Percentiles rank a stretch among this genome's conserved stretches.
phyloP scores from a whole-genome alignment of 2,888 invertebrate genomes.

The Eubasilissa splendida region DNA sequence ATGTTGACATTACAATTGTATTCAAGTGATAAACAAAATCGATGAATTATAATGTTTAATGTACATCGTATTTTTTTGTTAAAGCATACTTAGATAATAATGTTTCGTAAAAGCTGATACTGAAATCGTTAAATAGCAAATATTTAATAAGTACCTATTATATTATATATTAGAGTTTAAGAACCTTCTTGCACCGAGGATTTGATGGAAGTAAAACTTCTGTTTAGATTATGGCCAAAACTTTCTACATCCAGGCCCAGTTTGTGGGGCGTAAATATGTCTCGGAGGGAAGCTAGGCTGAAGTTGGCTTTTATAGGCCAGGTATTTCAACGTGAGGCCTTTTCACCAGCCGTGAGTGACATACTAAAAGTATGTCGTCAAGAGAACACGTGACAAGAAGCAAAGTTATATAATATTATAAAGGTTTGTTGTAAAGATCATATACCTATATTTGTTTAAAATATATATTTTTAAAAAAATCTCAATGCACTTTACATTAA shows the following conservation, averaged over 20 bases:
- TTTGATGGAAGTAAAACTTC: not conserved
- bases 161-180: too few relatives aligned
- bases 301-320: conserved; percentile 19
- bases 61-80: not conserved
- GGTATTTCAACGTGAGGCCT: conserved; percentile 29
- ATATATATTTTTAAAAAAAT: too few relatives aligned
- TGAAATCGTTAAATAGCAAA: too few relatives aligned
- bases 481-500: too few relatives aligned
- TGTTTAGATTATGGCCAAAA: conserved; percentile 27
- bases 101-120: not conserved
- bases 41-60: too few relatives aligned
- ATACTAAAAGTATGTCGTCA: not conserved
- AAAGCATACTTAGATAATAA: not conserved
- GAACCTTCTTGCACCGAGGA: too few relatives aligned
- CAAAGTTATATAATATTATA: too few relatives aligned
- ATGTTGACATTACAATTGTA: too few relatives aligned
- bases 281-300: not conserved
- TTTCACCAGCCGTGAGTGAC: conserved; percentile 30
- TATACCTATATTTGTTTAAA: too few relatives aligned
- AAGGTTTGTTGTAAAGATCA: too few relatives aligned
- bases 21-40: too few relatives aligned
- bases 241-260: conserved; percentile 1
- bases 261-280: conserved; percentile 19
- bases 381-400: not conserved
- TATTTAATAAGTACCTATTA: too few relatives aligned